Evolutionary conservation across 23 tunicate genomes (phyloP), one percentile per base, ranked within the genome.

Genomic region (Oikopleura dioica): DNA sequence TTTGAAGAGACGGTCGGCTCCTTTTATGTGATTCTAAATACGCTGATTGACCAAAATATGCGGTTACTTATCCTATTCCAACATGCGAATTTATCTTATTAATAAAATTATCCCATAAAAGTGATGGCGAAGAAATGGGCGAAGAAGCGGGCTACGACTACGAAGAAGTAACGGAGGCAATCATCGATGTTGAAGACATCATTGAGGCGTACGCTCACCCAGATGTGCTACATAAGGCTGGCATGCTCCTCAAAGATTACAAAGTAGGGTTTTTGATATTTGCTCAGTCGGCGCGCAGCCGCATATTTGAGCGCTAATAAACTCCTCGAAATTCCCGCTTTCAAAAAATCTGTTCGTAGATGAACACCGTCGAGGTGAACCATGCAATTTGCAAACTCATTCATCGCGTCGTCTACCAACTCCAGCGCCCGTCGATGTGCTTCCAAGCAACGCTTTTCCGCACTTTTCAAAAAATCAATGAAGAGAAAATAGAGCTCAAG

Each of bases 401-500:
- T 63, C 72, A 63, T 63, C 29, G 72, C 16, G 26, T 63, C 2
- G 72, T 31, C 72, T 63, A 12, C 33, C 72, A 63, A 28, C 72
- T 63, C 33, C 30, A 63, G 2, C 72, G 72, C 4, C 72, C 72
- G 72, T 23, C 72, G 2, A 63, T 63, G 72, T 63, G 72, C 26
- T 63, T 63, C 5, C 26, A 63, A 31, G 72, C 72, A 31, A 63
- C 72, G 72, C 33, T 63, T 2, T 63, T 63, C 26, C 72, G 72
- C 16, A 63, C 72, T 2, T 63, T 63, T 63, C 72, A 63, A 63
- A 63, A 63, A 63, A 63, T 63, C 2, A 63, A 63, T 63, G 72
- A 63, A 24, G 72, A 63, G 33, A 63, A 63, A 63, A 2, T 63
- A 16, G 72, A 63, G 26, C 2, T 63, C 5, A 63, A 63, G 26